A percentile compares a stretch with the other conserved stretches of the same genome.
Evolutionary conservation across 1,140 invertebrate species (phyloP).

Genomic region (Bombus terrestris): DNA sequence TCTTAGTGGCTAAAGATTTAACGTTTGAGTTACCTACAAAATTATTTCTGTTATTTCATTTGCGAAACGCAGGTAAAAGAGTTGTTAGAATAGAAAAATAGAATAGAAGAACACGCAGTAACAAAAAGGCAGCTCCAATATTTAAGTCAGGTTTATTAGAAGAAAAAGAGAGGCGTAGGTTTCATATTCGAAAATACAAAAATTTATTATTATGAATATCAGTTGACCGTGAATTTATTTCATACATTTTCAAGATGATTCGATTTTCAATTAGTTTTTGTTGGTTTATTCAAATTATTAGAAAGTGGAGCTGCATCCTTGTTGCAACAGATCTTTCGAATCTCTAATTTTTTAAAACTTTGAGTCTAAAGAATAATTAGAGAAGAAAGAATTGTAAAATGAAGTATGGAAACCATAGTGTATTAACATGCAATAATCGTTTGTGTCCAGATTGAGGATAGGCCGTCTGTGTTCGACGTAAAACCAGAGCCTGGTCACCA

Average conservation of each 20-base stretch:
- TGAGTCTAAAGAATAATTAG: too few species aligned
- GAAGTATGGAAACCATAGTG: too few species aligned
- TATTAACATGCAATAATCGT: background rate
- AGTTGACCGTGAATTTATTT: background rate
- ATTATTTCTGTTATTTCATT: background rate
- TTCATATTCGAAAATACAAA: background rate
- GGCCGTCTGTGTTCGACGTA: constrained; percentile 78
- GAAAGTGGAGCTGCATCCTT: background rate
- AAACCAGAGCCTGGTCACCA: constrained; percentile 79
- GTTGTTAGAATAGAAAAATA: background rate
- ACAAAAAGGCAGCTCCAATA: background rate
- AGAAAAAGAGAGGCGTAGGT: background rate
- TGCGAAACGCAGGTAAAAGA: background rate
- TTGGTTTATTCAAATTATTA: background rate
- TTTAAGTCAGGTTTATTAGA: background rate
- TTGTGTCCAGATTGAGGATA: constrained; percentile 77
- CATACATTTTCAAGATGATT: background rate
- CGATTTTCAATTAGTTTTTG: background rate
- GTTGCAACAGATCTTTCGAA: background rate
- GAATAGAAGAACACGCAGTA: background rate
- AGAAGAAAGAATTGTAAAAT: too few species aligned
- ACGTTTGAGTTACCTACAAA: background rate
- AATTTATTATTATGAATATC: background rate
- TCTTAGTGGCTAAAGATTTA: too few species aligned
- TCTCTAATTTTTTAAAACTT: background rate